Base-by-base conservation (phyloP, 2,797 vertebrate species). In the Discoglossus pictus region DNA sequence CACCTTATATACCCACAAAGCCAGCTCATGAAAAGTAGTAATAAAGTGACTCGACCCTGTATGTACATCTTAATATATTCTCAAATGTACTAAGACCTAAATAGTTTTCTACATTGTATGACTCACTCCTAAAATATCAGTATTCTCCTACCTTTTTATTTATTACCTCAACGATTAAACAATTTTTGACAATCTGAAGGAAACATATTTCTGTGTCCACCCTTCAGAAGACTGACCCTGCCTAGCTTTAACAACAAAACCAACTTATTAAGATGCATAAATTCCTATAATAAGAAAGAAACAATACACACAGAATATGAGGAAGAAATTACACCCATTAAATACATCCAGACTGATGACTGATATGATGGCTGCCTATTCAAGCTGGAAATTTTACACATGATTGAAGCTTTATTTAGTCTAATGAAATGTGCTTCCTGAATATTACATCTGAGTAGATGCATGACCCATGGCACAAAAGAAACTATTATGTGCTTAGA, bases 391-490 rank as follows among this genome's bases (percentile, higher is more conserved):
- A 93, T 93, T 94, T 93, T 91, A 94, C 92, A 95, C 92, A 93
- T 94, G 92, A 93, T 92, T 91, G 92, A 92, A 93, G 91, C 89
- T 91, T 91, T 91, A 94, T 93, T 94, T 91, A 89, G 91, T 89
- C 87, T 92, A 94, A 93, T 93, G 93, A 94, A 95, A 92, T 88
- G 89, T 85, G 90, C 87, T 94, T 95, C 90, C 91, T 95, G 91
- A 91, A 92, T 91, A 90, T 89, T 90, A 84, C 89, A 89, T 91
- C 89, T 91, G 85, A 89, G 86, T 88, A 88, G 86, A 72, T 86
- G 83, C 84, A 63, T 91, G 90, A 93, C 91, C 89, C 78, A 73
- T 79, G 86, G 86, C 84, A 95, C 94, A 97, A 97, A 92, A 90
- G 91, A 75, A 77, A 86, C 91, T 85, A 93, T 98, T 96, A 92